Evolutionary conservation across 2,113 vertebrate species (phyloP).

Genomic region (Butorides virescens): DNA sequence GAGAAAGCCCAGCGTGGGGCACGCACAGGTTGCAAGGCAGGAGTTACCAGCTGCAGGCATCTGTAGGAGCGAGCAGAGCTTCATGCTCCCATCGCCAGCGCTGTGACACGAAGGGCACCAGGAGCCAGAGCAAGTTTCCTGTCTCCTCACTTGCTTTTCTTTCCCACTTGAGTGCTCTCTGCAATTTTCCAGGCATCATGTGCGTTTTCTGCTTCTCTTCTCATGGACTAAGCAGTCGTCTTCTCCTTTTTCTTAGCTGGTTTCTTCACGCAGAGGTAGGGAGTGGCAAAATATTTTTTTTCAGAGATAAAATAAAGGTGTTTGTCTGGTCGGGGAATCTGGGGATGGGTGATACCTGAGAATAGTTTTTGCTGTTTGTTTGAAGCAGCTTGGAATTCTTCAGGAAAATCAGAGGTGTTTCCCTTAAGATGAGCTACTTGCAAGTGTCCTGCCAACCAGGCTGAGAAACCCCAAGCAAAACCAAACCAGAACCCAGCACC

Average conservation of each 20-base stretch:
- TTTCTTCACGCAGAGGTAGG: background rate
- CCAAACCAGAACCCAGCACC: background rate
- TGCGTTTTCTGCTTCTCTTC: background rate
- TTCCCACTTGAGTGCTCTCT: background rate
- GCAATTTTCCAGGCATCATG: background rate
- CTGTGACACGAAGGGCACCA: background rate
- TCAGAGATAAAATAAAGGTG: background rate
- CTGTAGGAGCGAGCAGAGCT: background rate
- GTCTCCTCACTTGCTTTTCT: background rate
- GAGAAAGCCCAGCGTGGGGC: background rate
- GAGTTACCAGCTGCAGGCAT: background rate
- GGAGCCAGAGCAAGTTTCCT: background rate
- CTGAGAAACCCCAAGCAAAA: background rate
- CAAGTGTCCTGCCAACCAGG: background rate
- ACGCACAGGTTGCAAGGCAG: background rate
- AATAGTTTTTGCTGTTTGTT: background rate
- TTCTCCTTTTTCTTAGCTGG: background rate
- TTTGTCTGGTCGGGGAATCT: background rate
- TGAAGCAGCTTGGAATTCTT: background rate
- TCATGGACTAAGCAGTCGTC: background rate
- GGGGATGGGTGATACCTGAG: background rate
- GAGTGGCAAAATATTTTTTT: background rate
- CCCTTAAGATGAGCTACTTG: background rate
- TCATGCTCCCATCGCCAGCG: rapidly evolving
- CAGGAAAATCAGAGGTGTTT: background rate